Evolutionary conservation across 2,888 invertebrate species (phyloP).

Genomic region (Syrphus vitripennis): DNA sequence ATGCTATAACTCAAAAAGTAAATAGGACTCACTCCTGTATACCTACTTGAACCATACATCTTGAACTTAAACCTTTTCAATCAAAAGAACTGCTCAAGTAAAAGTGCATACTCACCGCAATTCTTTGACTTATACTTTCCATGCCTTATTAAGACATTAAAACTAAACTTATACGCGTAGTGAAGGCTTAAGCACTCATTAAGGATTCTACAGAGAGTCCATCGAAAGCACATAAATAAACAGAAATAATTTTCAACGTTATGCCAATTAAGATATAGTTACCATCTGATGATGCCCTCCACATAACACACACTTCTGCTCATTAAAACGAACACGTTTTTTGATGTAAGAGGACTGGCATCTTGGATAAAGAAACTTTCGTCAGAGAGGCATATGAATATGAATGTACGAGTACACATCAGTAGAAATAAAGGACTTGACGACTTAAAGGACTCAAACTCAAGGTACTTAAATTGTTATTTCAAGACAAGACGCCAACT

Average conservation of each 20-base stretch:
- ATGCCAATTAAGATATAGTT: slow-evolving; percentile 10
- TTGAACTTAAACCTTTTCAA: too few relatives aligned
- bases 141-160: neutral
- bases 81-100: neutral
- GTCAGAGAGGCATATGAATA: neutral
- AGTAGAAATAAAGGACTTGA: neutral
- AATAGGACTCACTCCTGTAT: too few relatives aligned
- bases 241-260: neutral
- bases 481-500: slow-evolving; percentile 7
- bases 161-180: neutral
- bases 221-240: neutral
- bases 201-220: neutral
- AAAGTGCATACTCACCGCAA: neutral
- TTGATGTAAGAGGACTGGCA: neutral
- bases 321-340: slow-evolving; percentile 2
- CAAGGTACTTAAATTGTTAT: neutral
- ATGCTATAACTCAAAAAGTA: too few relatives aligned
- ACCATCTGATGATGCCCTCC: neutral
- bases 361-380: neutral
- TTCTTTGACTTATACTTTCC: neutral
- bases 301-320: neutral
- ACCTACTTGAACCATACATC: too few relatives aligned
- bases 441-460: neutral
- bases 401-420: too few relatives aligned
- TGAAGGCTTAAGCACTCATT: slow-evolving; percentile 2